A percentile compares a stretch with the other conserved stretches of the same genome.
Conservation (phyloP, 2,113 vertebrate genomes). For the Barnardius zonarius region DNA sequence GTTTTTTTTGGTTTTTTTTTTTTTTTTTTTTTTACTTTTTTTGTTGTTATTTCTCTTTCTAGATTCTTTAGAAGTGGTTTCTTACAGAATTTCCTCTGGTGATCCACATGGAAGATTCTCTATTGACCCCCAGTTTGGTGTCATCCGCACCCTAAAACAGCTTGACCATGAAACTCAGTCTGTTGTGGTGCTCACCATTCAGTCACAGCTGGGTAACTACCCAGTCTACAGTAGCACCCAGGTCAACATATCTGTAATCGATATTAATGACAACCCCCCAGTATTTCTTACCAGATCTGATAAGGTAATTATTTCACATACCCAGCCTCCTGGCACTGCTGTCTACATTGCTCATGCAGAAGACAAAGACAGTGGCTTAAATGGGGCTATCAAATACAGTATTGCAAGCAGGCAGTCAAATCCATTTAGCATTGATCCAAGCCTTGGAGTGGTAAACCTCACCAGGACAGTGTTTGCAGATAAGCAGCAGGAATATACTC, state of each 20-base stretch:
- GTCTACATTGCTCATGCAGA: conserved; percentile 86
- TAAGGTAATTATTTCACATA: conserved; percentile 70
- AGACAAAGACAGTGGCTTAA: conserved; percentile 84
- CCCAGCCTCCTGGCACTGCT: conserved; percentile 77
- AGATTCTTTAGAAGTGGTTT: conserved; percentile 79
- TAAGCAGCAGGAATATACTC: conserved; percentile 40
- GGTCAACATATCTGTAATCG: conserved; percentile 82
- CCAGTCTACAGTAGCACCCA: conserved; percentile 80
- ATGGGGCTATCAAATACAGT: conserved; percentile 80
- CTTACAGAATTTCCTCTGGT: conserved; percentile 87
- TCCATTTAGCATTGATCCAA: conserved; percentile 76
- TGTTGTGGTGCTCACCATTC: conserved; percentile 76
- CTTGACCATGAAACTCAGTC: conserved; percentile 85
- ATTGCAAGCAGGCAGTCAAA: conserved; percentile 57
- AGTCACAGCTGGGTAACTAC: conserved; percentile 77
- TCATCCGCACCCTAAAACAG: conserved; percentile 74
- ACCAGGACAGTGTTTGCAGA: conserved; percentile 61
- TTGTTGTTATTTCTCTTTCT: background rate
- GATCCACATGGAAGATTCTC: conserved; percentile 80
- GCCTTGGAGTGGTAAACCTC: conserved; percentile 79
- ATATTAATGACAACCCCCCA: conserved; percentile 87
- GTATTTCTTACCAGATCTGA: conserved; percentile 74
- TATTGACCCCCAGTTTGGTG: conserved; percentile 80
- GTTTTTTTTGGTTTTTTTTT: too few species aligned
- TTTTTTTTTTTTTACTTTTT: background rate